Percentiles rank a stretch among this genome's conserved stretches.
Evolutionary conservation across 2,797 vertebrate species (phyloP).

Genomic region (Anabas testudineus): DNA sequence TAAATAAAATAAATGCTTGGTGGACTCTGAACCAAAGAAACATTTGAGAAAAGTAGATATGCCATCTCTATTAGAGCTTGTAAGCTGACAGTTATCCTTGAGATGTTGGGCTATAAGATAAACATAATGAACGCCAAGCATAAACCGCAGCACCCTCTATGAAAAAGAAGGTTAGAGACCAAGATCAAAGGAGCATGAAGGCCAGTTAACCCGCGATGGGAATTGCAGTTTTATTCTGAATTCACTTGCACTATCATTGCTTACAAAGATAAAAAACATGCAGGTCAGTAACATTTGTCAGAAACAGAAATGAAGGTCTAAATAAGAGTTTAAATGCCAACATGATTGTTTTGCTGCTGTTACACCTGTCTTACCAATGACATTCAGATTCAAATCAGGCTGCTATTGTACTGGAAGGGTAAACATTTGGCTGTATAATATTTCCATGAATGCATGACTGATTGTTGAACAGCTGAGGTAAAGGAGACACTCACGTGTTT

Average conservation of each 20-base stretch:
- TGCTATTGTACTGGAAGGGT: slow-evolving; percentile 38
- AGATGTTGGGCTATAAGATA: too few species aligned
- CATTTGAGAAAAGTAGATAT: too few species aligned
- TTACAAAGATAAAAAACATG: neutral
- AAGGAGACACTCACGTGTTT: slow-evolving; percentile 84
- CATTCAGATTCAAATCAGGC: slow-evolving; percentile 53
- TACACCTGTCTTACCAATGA: slow-evolving; percentile 10
- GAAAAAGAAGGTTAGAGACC: too few species aligned
- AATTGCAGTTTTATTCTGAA: too few species aligned
- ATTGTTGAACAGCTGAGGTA: slow-evolving; percentile 48
- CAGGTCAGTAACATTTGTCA: neutral
- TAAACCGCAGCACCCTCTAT: too few species aligned
- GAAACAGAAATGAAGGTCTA: too few species aligned
- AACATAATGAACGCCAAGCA: too few species aligned
- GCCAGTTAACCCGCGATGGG: too few species aligned
- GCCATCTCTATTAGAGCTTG: neutral
- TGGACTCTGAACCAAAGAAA: too few species aligned
- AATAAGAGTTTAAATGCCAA: slow-evolving; percentile 23
- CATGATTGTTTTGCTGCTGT: slow-evolving; percentile 20
- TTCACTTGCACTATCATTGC: too few species aligned
- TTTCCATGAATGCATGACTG: slow-evolving; percentile 49
- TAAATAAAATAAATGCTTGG: too few species aligned
- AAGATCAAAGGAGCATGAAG: too few species aligned
- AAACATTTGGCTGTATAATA: slow-evolving; percentile 39
- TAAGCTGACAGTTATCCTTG: slow-evolving; percentile 1